Evolutionary conservation across 2,113 vertebrate species (phyloP).

Genomic region (Oenanthe melanoleuca): DNA sequence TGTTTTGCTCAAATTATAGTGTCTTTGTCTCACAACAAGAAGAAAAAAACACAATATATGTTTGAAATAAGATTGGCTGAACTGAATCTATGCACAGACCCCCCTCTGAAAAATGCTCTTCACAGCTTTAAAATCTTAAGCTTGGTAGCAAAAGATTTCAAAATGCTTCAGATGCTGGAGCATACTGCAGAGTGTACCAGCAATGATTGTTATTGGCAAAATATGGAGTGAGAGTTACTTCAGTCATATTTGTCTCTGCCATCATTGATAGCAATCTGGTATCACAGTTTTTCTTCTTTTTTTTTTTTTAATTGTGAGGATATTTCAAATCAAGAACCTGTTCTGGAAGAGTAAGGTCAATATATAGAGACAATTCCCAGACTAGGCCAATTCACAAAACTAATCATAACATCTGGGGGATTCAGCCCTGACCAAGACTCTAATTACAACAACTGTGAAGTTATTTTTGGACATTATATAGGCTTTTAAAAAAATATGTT

Average conservation of each 20-base stretch:
- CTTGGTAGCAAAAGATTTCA: neutral
- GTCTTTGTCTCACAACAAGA: neutral
- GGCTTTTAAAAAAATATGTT: neutral
- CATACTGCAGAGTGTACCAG: neutral
- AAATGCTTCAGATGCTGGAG: neutral
- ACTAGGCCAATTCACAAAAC: neutral
- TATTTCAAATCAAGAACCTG: neutral
- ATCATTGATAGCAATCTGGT: neutral
- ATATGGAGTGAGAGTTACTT: neutral
- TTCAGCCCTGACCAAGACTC: neutral
- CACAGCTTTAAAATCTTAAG: neutral
- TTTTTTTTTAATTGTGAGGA: neutral
- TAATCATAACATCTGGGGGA: neutral
- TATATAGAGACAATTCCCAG: neutral
- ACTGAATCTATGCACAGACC: neutral
- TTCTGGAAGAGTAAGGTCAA: neutral
- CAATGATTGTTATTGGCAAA: neutral
- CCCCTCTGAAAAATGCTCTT: neutral
- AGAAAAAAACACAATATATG: neutral
- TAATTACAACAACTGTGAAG: neutral
- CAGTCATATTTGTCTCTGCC: neutral
- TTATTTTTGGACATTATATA: neutral
- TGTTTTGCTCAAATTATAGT: neutral
- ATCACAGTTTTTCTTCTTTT: neutral
- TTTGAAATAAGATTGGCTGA: neutral